These are phyloP conservation scores for Hyperoplus immaculatus DNA, from an alignment of 2,797 vertebrate species.

Conservation along the genomic window DNA sequence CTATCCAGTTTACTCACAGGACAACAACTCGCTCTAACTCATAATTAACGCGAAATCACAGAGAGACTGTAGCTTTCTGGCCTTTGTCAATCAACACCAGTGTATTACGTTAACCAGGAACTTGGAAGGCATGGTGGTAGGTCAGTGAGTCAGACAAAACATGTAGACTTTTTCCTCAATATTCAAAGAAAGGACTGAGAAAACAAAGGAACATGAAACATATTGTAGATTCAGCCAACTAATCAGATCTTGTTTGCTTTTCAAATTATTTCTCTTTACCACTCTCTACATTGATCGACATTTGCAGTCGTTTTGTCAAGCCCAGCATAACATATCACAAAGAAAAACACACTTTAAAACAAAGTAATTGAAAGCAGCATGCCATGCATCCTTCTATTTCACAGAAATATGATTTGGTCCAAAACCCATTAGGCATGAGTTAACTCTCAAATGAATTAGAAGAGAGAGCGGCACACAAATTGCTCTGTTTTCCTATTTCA, in stretches of 20 bases:
- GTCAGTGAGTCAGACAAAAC: too few relatives aligned
- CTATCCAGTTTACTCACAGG: constrained; percentile 16
- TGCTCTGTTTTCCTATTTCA: constrained; percentile 37
- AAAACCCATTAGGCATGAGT: constrained; percentile 53
- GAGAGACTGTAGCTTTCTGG: constrained; percentile 15
- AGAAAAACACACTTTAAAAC: constrained; percentile 26
- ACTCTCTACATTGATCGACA: constrained; percentile 6
- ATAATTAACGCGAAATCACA: constrained; percentile 31
- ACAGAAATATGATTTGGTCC: constrained; percentile 60
- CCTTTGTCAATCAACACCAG: constrained; percentile 11
- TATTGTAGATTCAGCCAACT: constrained; percentile 5
- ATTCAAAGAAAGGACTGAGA: constrained; percentile 16
- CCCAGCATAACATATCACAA: constrained; percentile 19
- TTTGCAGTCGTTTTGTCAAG: constrained; percentile 9
- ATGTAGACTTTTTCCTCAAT: background rate
- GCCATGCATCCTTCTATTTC: constrained; percentile 54
- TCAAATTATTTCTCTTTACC: background rate
- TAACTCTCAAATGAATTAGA: constrained; percentile 55
- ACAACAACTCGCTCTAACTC: constrained; percentile 3
- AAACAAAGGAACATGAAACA: background rate
- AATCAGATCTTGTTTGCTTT: background rate
- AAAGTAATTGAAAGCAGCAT: constrained; percentile 36
- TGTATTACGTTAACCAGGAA: constrained; percentile 33
- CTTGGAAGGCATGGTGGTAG: background rate
- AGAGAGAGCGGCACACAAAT: constrained; percentile 33